Percentiles rank a stretch among this genome's conserved stretches.
These are phyloP conservation scores for Gymnogyps californianus DNA, from an alignment of 2,113 vertebrate species.

Conservation along the genomic window DNA sequence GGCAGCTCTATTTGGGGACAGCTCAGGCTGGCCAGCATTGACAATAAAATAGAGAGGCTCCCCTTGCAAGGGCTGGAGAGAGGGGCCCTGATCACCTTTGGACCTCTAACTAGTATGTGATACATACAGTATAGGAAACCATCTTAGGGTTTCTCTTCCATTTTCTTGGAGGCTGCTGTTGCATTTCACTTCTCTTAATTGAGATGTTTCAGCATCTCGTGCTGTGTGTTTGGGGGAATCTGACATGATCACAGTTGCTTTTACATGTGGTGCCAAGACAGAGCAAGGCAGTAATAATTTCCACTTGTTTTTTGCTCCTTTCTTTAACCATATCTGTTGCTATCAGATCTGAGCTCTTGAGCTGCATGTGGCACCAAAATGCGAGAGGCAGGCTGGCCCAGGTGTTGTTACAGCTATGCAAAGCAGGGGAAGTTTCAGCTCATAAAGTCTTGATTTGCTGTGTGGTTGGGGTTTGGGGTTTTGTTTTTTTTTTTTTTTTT, in stretches of 20 bases:
- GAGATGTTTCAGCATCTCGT: neutral
- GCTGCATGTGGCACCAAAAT: neutral
- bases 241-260: neutral
- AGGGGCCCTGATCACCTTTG: no score
- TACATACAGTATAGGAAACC: neutral
- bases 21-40: neutral
- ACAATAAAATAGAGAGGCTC: rapidly evolving
- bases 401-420: neutral
- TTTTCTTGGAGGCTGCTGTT: neutral
- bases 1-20: neutral
- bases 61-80: neutral
- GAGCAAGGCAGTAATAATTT: neutral
- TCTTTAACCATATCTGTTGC: neutral
- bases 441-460: neutral
- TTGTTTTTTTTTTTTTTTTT: neutral
- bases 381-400: neutral
- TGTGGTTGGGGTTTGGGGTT: neutral
- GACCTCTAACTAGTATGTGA: neutral
- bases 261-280: neutral
- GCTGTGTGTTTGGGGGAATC: neutral
- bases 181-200: neutral
- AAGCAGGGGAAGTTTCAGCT: neutral
- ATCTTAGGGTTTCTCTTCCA: neutral
- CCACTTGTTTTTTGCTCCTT: neutral
- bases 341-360: neutral